Evolutionary conservation across 2,888 invertebrate genomes (phyloP).

Genomic region (Spodoptera picta): DNA sequence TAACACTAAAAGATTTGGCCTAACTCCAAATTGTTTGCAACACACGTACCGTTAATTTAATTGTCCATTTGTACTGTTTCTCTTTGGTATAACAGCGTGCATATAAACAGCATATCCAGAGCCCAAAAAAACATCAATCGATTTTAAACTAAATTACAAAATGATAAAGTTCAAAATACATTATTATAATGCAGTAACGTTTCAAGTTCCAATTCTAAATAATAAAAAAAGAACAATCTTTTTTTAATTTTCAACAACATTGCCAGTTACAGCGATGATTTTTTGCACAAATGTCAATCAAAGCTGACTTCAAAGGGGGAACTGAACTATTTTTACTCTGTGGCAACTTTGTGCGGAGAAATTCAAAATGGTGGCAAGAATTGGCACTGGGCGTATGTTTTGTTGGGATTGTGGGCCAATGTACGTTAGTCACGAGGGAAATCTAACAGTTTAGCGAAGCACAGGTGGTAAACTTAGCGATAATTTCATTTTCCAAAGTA

Average conservation of each 20-base stretch:
- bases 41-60: conserved; percentile 18
- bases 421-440: conserved; percentile 44
- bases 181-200: too few relatives aligned
- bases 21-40: conserved; percentile 19
- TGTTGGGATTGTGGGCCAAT: conserved; percentile 35
- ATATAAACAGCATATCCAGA: too few relatives aligned
- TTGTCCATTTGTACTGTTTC: conserved; percentile 21
- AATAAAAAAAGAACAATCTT: background rate
- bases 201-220: too few relatives aligned
- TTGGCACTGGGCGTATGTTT: conserved; percentile 20
- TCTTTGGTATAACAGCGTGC: background rate
- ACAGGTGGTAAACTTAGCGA: conserved; percentile 46
- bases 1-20: conserved; percentile 37
- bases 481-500: conserved; percentile 49
- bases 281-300: conserved; percentile 23
- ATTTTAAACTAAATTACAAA: too few relatives aligned
- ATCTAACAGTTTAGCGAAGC: conserved; percentile 50
- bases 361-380: conserved; percentile 28
- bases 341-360: conserved; percentile 16
- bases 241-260: conserved; percentile 11
- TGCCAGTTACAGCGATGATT: conserved; percentile 6
- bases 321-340: conserved; percentile 25
- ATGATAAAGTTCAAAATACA: too few relatives aligned
- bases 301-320: conserved; percentile 10
- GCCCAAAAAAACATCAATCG: too few relatives aligned